Evolutionary conservation across 1,140 invertebrate species (phyloP).

Genomic region (Rhopalosiphum maidis): DNA sequence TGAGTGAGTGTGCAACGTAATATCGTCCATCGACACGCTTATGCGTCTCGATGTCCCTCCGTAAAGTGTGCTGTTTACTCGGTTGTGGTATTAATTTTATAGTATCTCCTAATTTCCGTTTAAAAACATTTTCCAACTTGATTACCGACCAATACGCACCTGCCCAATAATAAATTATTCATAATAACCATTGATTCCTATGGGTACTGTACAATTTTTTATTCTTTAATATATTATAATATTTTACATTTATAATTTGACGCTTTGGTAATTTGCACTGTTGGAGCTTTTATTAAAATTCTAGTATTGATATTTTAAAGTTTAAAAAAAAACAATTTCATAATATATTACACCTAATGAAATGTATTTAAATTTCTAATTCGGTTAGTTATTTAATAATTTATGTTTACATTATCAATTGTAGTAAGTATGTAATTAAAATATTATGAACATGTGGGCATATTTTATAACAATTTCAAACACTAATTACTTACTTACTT

Average conservation of each 20-base stretch:
- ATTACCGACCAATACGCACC: no score
- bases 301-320: not conserved
- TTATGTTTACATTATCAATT: not conserved
- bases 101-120: no score
- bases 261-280: not conserved
- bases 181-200: not conserved
- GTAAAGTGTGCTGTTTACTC: not conserved
- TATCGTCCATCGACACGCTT: not conserved
- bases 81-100: not conserved
- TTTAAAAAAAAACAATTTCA: not conserved
- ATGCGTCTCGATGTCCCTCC: not conserved
- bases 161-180: not conserved
- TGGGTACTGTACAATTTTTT: not conserved
- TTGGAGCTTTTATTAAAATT: constrained; percentile 2
- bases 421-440: not conserved
- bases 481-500: not conserved
- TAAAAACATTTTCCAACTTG: not conserved
- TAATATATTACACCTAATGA: no score
- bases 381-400: not conserved
- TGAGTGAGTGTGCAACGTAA: not conserved
- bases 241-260: not conserved
- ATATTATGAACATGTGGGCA: not conserved
- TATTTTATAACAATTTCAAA: not conserved
- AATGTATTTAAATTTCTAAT: not conserved
- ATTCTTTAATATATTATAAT: not conserved